Evolutionary conservation across 2,888 invertebrate species (phyloP), one percentile per base, ranked within the genome.

Genomic region (Boloria selene): DNA sequence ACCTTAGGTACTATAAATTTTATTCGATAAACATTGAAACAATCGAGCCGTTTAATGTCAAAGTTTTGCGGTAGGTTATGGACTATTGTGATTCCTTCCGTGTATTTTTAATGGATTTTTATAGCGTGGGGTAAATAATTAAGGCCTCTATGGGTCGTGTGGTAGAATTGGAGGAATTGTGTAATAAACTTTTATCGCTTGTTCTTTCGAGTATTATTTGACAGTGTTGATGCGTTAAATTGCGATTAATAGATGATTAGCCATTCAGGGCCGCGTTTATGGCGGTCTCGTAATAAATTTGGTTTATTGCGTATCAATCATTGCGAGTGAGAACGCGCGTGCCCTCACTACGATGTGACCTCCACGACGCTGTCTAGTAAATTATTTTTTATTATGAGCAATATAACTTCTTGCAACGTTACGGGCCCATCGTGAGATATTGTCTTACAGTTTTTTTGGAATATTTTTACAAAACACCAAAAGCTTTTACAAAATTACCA

Each of bases 171-270:
- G 45, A 45, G 56, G 55, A 65, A 71, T 74, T 73, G 73, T 67
- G 81, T 77, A 83, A 83, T 86, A 83, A 86, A 87, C 73, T 81
- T 88, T 87, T 83, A 89, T 83, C 77, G 81, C 83, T 77, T 83
- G 82, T 87, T 85, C 84, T 83, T 88, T 87, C 80, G 81, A 86
- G 84, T 86, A 86, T 88, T 84, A 88, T 87, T 87, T 85, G 86
- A 87, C 86, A 87, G 85, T 87, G 85, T 85, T 82, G 84, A 87
- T 85, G 85, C 86, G 84, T 88, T 86, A 87, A 88, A 87, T 85
- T 84, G 85, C 85, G 85, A 88, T 90, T 86, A 89, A 87, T 85
- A 86, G 85, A 86, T 86, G 87, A 90, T 88, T 88, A 89, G 84
- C 81, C 81, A 81, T 87, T 86, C 81, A 80, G 79, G 77, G 78